These are phyloP conservation scores for Caranx melampygus DNA, from an alignment of 2,113 vertebrate species.

Conservation along the genomic window DNA sequence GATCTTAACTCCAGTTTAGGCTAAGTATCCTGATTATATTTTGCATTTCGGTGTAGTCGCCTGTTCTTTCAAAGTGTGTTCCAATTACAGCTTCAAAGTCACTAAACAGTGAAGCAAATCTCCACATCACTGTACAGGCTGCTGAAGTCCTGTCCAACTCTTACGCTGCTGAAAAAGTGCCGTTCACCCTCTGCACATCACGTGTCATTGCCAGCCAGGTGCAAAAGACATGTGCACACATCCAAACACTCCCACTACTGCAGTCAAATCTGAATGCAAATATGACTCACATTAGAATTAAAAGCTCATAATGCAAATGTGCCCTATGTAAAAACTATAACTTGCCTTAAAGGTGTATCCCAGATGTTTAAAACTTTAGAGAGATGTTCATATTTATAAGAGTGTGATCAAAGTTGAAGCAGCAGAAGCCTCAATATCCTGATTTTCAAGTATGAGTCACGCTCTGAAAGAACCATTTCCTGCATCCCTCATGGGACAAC, in stretches of 20 bases:
- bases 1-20: not conserved
- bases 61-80: not conserved
- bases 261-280: constrained; percentile 67
- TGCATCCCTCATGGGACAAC: not conserved
- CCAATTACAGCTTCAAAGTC: not conserved
- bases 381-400: not conserved
- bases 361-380: not conserved
- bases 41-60: too few relatives aligned
- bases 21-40: not conserved
- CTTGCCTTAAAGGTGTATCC: not conserved
- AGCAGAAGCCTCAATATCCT: not conserved
- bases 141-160: constrained; percentile 27
- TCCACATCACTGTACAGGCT: not conserved
- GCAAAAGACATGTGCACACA: not conserved
- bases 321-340: not conserved
- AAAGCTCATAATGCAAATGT: not conserved
- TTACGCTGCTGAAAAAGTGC: constrained; percentile 9
- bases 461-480: not conserved
- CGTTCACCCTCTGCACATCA: not conserved
- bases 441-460: not conserved
- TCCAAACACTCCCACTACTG: constrained; percentile 36
- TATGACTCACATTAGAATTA: not conserved
- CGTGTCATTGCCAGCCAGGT: constrained; percentile 12
- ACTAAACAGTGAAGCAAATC: not conserved
- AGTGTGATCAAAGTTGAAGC: not conserved